Conservation (phyloP, 2,113 vertebrate species). For the Bagarius yarrelli region DNA sequence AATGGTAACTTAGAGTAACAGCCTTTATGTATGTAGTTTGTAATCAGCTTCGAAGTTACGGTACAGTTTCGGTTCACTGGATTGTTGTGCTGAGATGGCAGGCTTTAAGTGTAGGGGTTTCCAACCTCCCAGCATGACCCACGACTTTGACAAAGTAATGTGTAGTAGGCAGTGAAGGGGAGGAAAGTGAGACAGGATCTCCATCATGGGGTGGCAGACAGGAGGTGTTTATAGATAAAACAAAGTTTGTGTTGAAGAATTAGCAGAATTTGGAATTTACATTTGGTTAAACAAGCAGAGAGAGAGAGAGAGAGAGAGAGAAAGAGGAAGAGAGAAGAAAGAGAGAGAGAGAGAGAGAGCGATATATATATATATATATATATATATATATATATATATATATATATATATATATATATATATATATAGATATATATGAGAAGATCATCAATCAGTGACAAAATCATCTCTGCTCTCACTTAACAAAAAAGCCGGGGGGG, state of each 20-base stretch:
- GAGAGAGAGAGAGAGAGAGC: no score
- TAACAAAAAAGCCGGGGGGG: no score
- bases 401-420: no score
- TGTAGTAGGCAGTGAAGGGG: constrained; percentile 4
- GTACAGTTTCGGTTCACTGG: neutral
- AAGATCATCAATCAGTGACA: no score
- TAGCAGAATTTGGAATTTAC: neutral
- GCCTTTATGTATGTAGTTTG: neutral
- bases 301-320: no score
- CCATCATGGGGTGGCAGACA: neutral
- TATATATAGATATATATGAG: no score
- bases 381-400: no score
- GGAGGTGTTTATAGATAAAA: neutral
- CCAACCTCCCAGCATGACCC: neutral
- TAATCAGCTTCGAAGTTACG: neutral
- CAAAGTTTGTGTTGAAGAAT: neutral
- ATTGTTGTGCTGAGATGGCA: neutral
- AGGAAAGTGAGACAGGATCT: neutral
- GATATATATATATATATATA: no score
- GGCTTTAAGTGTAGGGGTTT: neutral
- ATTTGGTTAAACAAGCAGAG: neutral
- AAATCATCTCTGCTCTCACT: no score
- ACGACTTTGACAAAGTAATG: constrained; percentile 2
- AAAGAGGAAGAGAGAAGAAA: no score
- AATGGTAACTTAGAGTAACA: neutral